Evolutionary conservation across 1,140 invertebrate genomes (phyloP).

Genomic region (Brachionus manjavacas): DNA sequence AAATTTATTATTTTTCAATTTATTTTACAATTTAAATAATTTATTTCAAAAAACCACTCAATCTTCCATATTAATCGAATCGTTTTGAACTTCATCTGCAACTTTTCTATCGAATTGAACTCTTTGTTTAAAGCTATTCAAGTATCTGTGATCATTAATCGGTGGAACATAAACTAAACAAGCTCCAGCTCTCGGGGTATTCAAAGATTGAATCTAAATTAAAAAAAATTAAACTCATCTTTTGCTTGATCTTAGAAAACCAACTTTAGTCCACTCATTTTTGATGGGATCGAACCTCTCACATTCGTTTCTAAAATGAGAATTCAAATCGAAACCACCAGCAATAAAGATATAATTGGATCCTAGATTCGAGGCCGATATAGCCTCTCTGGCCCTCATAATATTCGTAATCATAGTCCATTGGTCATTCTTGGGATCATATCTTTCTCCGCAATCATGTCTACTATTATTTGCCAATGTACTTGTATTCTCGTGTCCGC

Average conservation of each 20-base stretch:
- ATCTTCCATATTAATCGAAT: not conserved
- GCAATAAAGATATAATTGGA: slow-evolving; percentile 55
- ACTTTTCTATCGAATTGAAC: not conserved
- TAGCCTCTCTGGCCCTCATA: slow-evolving; percentile 54
- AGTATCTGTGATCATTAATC: not conserved
- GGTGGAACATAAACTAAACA: slow-evolving; percentile 36
- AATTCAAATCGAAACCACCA: slow-evolving; percentile 57
- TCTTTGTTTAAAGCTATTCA: not conserved
- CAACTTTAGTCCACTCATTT: slow-evolving; percentile 54
- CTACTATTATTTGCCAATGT: slow-evolving; percentile 59
- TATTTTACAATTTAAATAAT: not conserved
- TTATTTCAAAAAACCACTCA: not conserved
- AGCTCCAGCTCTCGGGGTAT: slow-evolving; percentile 16
- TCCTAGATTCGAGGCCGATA: slow-evolving; percentile 52
- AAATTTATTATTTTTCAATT: too few species aligned
- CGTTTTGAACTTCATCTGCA: not conserved
- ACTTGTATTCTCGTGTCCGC: slow-evolving; percentile 47
- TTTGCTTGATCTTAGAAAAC: not conserved
- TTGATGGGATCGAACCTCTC: slow-evolving; percentile 55
- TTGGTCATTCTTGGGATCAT: slow-evolving; percentile 57
- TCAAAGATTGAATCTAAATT: slow-evolving; percentile 17
- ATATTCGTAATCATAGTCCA: slow-evolving; percentile 57
- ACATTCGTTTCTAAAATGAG: slow-evolving; percentile 54
- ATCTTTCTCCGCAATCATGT: slow-evolving; percentile 58
- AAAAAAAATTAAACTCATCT: not conserved